These are phyloP conservation scores for Apis laboriosa DNA, from an alignment of 1,140 invertebrate species.

Conservation along the genomic window DNA sequence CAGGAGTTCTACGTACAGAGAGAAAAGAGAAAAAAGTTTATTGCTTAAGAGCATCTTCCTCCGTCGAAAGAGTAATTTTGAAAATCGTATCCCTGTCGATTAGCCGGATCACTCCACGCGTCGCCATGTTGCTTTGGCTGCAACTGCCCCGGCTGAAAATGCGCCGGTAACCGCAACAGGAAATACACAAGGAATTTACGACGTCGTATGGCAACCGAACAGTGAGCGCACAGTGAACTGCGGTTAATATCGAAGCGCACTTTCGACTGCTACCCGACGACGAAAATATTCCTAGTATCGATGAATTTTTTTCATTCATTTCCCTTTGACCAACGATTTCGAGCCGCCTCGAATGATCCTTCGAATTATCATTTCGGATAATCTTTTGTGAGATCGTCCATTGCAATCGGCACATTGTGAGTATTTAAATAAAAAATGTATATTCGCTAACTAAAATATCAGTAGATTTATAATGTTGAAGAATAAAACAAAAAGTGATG, in stretches of 20 bases:
- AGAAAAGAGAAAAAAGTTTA: neutral
- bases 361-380: neutral
- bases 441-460: too few relatives aligned
- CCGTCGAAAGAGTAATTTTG: conserved; percentile 55
- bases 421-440: too few relatives aligned
- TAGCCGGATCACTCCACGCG: conserved; percentile 57
- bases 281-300: conserved; percentile 16
- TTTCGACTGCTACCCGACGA: conserved; percentile 11
- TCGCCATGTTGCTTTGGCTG: conserved; percentile 50
- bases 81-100: conserved; percentile 54
- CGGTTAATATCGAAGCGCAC: conserved; percentile 57
- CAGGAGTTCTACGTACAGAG: neutral
- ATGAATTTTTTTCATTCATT: neutral
- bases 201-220: conserved; percentile 57
- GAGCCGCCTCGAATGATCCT: too few relatives aligned
- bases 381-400: too few relatives aligned
- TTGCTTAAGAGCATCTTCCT: conserved; percentile 51
- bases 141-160: conserved; percentile 48
- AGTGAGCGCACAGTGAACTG: conserved; percentile 48
- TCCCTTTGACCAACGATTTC: neutral
- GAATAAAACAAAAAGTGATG: too few relatives aligned
- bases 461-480: too few relatives aligned
- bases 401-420: too few relatives aligned
- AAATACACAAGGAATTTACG: conserved; percentile 67
- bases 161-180: conserved; percentile 64